phyloP scores from a whole-genome alignment of 2,113 vertebrate genomes.

The Antechinus flavipes region DNA sequence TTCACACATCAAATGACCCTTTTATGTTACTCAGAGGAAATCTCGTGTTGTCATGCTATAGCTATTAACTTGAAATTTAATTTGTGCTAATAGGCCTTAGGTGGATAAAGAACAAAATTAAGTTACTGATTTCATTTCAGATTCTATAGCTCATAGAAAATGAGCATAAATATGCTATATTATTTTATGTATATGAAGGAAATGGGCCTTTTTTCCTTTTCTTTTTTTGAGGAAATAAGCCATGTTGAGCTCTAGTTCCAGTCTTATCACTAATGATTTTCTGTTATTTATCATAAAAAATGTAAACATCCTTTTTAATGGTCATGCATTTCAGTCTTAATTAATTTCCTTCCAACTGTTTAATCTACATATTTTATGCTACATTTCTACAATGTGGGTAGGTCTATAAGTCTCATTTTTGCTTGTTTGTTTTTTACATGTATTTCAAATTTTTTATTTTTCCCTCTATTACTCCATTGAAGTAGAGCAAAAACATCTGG shows the following conservation, averaged over 20 bases:
- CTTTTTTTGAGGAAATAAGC: conserved; percentile 20
- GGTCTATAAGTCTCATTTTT: conserved; percentile 16
- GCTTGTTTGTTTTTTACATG: neutral
- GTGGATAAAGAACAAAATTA: conserved; percentile 54
- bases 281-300: conserved; percentile 27
- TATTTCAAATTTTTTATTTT: neutral
- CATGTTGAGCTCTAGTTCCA: neutral
- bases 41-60: conserved; percentile 1
- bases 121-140: conserved; percentile 31
- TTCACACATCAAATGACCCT: conserved; percentile 27
- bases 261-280: conserved; percentile 30
- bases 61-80: conserved; percentile 60
- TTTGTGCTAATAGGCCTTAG: conserved; percentile 50
- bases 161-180: neutral
- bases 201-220: conserved; percentile 23
- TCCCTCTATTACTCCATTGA: neutral
- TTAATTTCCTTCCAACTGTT: conserved; percentile 15
- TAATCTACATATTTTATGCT: neutral
- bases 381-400: conserved; percentile 42
- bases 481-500: neutral
- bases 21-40: conserved; percentile 24
- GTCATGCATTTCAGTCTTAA: neutral
- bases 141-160: conserved; percentile 19
- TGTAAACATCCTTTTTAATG: conserved; percentile 19
- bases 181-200: conserved; percentile 41